Conservation (phyloP, 2,113 vertebrate genomes). For the Condylura cristata region DNA sequence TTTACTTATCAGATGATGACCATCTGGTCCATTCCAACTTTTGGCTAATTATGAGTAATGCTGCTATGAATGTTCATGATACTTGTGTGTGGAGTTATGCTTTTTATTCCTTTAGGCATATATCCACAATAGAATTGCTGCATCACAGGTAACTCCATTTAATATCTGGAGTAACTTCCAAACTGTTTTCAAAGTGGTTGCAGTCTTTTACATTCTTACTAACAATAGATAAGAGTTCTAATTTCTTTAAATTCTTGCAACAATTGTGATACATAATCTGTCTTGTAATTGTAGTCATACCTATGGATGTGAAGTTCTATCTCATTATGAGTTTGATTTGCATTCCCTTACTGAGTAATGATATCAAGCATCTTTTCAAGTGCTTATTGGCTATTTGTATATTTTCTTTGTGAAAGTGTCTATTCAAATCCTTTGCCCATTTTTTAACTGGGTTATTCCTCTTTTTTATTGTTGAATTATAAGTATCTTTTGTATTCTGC, state of each 20-base stretch:
- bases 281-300: slow-evolving; percentile 1
- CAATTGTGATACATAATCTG: background rate
- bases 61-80: background rate
- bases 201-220: background rate
- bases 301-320: background rate
- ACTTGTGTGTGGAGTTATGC: background rate
- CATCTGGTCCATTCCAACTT: slow-evolving; percentile 10
- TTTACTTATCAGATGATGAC: background rate
- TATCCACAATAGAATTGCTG: background rate
- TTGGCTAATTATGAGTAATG: background rate
- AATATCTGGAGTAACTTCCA: slow-evolving; percentile 25
- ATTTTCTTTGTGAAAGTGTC: slow-evolving; percentile 1
- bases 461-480: background rate
- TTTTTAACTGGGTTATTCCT: slow-evolving; percentile 29
- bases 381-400: background rate
- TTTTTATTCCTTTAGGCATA: slow-evolving; percentile 36
- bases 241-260: background rate
- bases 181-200: slow-evolving; percentile 4
- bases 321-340: background rate
- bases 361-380: slow-evolving; percentile 16
- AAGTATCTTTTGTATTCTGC: slow-evolving; percentile 19
- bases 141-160: background rate
- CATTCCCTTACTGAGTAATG: slow-evolving; percentile 7
- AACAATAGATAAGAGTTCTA: background rate
- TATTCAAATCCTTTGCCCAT: slow-evolving; percentile 4